Evolutionary conservation across 2,113 vertebrate genomes (phyloP), one percentile per base, ranked within the genome.

Genomic region (Sander vitreus): DNA sequence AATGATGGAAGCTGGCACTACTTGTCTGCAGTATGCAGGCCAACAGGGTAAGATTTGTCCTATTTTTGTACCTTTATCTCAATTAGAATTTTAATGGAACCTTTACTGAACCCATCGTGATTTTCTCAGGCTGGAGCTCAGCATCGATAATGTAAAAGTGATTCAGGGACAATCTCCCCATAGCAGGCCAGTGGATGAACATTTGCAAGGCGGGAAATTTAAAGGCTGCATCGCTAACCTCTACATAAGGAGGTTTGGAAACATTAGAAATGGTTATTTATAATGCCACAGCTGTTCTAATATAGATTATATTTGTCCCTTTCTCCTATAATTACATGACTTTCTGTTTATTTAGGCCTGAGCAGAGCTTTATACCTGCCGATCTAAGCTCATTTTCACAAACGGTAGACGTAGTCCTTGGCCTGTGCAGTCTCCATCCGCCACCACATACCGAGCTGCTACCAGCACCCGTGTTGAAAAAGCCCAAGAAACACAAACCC

Each of bases 171-270:
- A 36, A 30, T 23, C 73, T 23, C 6, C 14, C 1, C 11, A 4
- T 5, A 7, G 19, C 21, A 58, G 15, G 9, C 25, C 19, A 10
- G 7, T 4, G 45, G 58, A 54, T 33, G 3, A 51, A 47, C 47
- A 65, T 5, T 0, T 43, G 77, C 14, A 88, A 7, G 94, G 94
- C 69, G 83, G 86, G 71, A 19, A 89, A 50, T 97, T 97, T 54
- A 93, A 93, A 88, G 96, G 95, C 23, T 98, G 97, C 70, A 93
- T 98, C 59, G 88, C 94, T 48, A 96, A 98, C 67, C 83, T 98
- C 81, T 97, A 97, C 62, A 88, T 96, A 55, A 74, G 91, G 71
- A 96, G 97, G 97, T 97, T 87, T 78, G 82, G 39, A 36, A 33
- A 54, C 19, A n/a, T 73, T 25, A 2, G 3, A 48, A 25, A 19